Base-by-base conservation (phyloP, 2,888 invertebrate species). In the Harpagoxenus sublaevis region DNA sequence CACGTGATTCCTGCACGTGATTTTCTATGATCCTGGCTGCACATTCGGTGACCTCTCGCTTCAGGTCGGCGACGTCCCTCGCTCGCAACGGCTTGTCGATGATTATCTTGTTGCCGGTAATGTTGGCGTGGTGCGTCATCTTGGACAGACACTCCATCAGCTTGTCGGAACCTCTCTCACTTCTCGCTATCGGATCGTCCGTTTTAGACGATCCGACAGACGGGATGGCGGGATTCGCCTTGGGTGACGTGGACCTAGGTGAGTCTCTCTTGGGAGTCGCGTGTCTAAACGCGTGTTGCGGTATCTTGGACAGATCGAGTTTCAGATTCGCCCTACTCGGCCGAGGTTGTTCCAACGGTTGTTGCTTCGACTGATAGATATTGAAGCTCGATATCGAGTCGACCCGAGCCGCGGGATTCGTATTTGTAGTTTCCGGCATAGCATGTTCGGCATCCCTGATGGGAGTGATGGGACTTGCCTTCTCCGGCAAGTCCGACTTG, bases 251-350 rank as follows among this genome's bases (percentile, higher is more conserved):
- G 10, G 75, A 63, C 31, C 89, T 92, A 1, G 89, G 79, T 0
- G 87, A 90, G 0, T 93, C 93, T 70, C 89, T 92, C 39, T 92
- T 92, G 0, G 91, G 85, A 1, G 90, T 87, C 10, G 84, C 66
- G 60, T 90, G 92, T 75, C 94, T 91, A 83, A 94, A 94, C 8
- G 93, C 90, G 79, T 94, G 94, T 68, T 94, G 94, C 0, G 94
- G 94, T 71, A 95, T 94, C 79, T 94, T 94, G 0, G 94, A 93
- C 0, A 95, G 85, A 74, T 95, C 95, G 10, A 95, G 87, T 84
- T 94, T 95, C 68, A 95, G 84, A 74, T 91, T 93, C 9, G 89
- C 90, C 65, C 94, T 87, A 73, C 86, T 93, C 1, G 91, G 85
- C 0, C 89, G 87, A 3, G 53, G 5, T 23, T 81, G 55, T 4